Base-by-base conservation (phyloP, 2,797 vertebrate species). In the Ambastaia sidthimunki region DNA sequence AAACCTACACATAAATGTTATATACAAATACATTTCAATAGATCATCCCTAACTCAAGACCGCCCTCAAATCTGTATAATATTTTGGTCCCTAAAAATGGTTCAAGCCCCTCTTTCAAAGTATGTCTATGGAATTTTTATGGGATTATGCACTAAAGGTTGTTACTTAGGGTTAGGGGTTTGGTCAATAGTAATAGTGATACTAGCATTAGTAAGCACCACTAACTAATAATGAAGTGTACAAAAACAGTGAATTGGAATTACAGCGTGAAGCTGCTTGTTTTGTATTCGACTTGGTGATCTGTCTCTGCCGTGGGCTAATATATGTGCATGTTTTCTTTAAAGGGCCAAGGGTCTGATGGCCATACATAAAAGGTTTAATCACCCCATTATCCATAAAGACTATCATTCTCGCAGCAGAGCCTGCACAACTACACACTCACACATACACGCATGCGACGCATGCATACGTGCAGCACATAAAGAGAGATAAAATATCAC, bases 401-500 rank as follows among this genome's bases (percentile, higher is more conserved):
- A 78, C 75, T 48, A 52, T 71, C 74, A 62, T 73, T 79, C 71
- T 65, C 57, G 18, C 23, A 13, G 48, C 68, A 63, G 34, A 68
- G 66, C 81, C 44, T 69, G 34, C 71, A 74, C 69, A 88, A 88
- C 88, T 75, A 82, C 71, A 74, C 74, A 73, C 44, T 50, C 77
- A 59, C 7, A 57, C 72, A 82, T 7, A 63, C 50, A 72, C 62
- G 77, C 65, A 84, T 55, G 83, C 75, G 57, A 80, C 19, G 62
- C 37, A 62, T 62, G 18, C 62, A 71, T 66, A 50, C 15, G 13
- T 57, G 19, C 47, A 76, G 21, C 71, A 44, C 59, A 23, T 71
- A 69, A 74, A 84, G 31, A 79, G 16, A 81, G 83, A 88, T 87
- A 73, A 69, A 83, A 85, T 91, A 92, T 86, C 82, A 85, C 86